Conservation (phyloP, 1,140 invertebrate species). For the Diprion similis region DNA sequence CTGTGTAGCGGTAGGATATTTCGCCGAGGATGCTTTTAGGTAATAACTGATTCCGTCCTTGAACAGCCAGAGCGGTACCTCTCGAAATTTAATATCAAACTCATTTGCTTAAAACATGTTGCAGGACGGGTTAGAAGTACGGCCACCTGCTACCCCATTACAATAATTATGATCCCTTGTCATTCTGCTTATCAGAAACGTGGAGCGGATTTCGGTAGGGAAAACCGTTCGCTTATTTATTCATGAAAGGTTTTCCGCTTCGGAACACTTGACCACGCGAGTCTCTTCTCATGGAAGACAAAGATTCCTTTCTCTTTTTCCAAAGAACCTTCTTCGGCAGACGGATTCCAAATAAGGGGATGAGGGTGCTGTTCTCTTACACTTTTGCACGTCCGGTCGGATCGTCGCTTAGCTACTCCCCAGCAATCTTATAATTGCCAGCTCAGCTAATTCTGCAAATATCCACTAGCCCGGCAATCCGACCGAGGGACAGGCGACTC, state of each 20-base stretch:
- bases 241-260: too few species aligned
- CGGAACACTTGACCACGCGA: neutral
- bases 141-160: conserved; percentile 56
- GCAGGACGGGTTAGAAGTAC: conserved; percentile 17
- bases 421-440: conserved; percentile 16
- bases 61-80: neutral
- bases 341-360: neutral
- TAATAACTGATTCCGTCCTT: conserved; percentile 1
- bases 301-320: neutral
- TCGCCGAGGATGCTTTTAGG: neutral
- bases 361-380: neutral
- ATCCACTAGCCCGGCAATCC: neutral
- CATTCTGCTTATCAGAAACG: conserved; percentile 34
- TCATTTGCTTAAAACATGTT: conserved; percentile 54
- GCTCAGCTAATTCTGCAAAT: conserved; percentile 11
- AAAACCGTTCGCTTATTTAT: neutral
- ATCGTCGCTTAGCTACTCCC: neutral
- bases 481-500: neutral
- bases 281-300: neutral
- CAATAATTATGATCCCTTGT: conserved; percentile 54
- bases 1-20: neutral
- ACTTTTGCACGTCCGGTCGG: neutral
- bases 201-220: neutral
- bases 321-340: neutral
- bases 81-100: conserved; percentile 27